Evolutionary conservation across 2,797 vertebrate genomes (phyloP).

Genomic region (Aplochiton taeniatus): DNA sequence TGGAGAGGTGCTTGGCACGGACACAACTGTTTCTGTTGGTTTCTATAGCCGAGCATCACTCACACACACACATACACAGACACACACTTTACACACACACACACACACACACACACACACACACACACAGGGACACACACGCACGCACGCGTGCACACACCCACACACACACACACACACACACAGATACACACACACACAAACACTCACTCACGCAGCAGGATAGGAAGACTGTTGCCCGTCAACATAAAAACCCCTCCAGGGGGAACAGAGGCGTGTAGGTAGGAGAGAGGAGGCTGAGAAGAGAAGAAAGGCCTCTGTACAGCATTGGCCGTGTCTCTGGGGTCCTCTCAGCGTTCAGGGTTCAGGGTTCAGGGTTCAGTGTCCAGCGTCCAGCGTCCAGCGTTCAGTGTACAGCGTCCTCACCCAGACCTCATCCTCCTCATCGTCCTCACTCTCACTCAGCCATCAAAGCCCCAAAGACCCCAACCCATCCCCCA

Average conservation of each 20-base stretch:
- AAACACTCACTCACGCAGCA: not conserved
- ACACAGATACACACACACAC: not conserved
- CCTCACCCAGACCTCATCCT: too few relatives aligned
- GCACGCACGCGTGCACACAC: not conserved
- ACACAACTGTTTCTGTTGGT: too few relatives aligned
- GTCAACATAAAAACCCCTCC: constrained; percentile 49
- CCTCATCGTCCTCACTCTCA: constrained; percentile 65
- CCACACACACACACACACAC: constrained; percentile 3
- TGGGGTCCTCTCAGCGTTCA: too few relatives aligned
- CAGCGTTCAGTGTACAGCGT: too few relatives aligned
- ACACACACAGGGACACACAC: not conserved
- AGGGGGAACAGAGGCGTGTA: not conserved
- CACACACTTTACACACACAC: not conserved
- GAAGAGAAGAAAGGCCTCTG: constrained; percentile 1
- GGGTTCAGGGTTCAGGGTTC: too few relatives aligned
- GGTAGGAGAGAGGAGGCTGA: constrained; percentile 38
- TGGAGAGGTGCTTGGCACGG: too few relatives aligned
- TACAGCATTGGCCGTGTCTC: too few relatives aligned
- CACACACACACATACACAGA: not conserved
- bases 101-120: constrained; percentile 13
- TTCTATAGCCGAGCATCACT: not conserved
- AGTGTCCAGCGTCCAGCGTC: too few relatives aligned
- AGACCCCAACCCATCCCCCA: constrained; percentile 10
- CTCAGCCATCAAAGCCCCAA: constrained; percentile 59
- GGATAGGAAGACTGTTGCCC: constrained; percentile 20